These are phyloP conservation scores for Rhinichthys klamathensis DNA, from an alignment of 2,113 vertebrate genomes.

Conservation along the genomic window DNA sequence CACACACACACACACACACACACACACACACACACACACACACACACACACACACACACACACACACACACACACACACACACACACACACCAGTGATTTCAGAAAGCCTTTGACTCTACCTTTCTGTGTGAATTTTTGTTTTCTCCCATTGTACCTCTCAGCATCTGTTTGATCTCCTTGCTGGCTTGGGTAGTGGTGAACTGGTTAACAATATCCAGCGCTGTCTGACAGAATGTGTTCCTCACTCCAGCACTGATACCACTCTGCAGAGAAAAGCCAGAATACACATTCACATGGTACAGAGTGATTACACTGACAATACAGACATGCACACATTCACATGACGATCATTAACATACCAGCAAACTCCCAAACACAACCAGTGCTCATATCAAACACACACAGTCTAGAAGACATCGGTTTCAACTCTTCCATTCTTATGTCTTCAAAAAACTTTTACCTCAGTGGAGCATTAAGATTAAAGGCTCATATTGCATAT, in stretches of 20 bases:
- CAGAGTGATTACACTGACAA: background rate
- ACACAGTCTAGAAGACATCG: too few relatives aligned
- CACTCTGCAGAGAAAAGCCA: constrained; percentile 80
- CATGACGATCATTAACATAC: background rate
- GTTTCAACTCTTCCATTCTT: too few relatives aligned
- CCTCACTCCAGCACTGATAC: constrained; percentile 95
- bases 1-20: constrained; percentile 44
- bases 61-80: constrained; percentile 47
- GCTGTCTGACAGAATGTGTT: constrained; percentile 97
- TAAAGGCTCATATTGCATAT: too few relatives aligned
- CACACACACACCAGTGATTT: constrained; percentile 25
- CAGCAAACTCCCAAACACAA: background rate
- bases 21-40: constrained; percentile 28
- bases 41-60: constrained; percentile 46
- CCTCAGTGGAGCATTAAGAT: too few relatives aligned
- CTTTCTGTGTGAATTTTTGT: background rate
- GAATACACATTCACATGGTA: background rate
- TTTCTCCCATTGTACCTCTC: constrained; percentile 77
- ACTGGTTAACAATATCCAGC: constrained; percentile 97
- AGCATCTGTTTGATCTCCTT: constrained; percentile 98
- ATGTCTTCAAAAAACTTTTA: too few relatives aligned
- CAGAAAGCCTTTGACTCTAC: constrained; percentile 9
- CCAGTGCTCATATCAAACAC: too few relatives aligned
- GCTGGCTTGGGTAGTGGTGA: constrained; percentile 96
- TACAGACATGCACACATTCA: background rate